Evolutionary conservation across 1,140 invertebrate genomes (phyloP).

Genomic region (Akabosia matsudoensis): DNA sequence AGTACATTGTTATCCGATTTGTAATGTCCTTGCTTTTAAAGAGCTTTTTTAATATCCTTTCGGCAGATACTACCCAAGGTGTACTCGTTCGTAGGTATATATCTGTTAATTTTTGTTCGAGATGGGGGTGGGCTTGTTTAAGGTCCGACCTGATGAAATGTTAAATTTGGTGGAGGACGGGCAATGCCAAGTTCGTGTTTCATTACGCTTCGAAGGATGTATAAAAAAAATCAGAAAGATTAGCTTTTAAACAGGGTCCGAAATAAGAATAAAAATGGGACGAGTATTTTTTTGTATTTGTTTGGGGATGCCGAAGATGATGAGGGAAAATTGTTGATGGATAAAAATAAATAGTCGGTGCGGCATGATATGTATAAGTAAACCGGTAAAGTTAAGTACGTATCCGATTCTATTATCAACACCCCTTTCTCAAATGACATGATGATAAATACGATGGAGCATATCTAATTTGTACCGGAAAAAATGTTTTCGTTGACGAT

Average conservation of each 20-base stretch:
- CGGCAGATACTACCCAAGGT: too few species aligned
- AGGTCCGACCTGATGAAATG: background rate
- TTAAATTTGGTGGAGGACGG: background rate
- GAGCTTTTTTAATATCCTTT: too few species aligned
- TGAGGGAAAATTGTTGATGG: too few species aligned
- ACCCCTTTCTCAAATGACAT: background rate
- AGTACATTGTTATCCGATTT: background rate
- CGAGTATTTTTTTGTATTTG: too few species aligned
- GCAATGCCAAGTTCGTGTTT: background rate
- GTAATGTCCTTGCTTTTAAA: too few species aligned
- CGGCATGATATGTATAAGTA: background rate
- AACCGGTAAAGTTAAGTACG: background rate
- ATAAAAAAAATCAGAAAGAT: background rate
- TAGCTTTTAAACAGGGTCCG: constrained; percentile 2
- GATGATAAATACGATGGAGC: background rate
- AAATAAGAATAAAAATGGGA: too few species aligned
- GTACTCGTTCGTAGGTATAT: too few species aligned
- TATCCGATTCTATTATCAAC: background rate
- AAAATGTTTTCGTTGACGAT: background rate
- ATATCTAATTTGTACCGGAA: background rate
- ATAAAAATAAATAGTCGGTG: background rate
- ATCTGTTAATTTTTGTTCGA: background rate
- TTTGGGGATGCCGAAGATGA: too few species aligned
- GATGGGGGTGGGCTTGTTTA: constrained; percentile 7
- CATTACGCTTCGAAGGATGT: background rate